phyloP scores from a whole-genome alignment of 2,888 invertebrate genomes.

The Elegia similella region DNA sequence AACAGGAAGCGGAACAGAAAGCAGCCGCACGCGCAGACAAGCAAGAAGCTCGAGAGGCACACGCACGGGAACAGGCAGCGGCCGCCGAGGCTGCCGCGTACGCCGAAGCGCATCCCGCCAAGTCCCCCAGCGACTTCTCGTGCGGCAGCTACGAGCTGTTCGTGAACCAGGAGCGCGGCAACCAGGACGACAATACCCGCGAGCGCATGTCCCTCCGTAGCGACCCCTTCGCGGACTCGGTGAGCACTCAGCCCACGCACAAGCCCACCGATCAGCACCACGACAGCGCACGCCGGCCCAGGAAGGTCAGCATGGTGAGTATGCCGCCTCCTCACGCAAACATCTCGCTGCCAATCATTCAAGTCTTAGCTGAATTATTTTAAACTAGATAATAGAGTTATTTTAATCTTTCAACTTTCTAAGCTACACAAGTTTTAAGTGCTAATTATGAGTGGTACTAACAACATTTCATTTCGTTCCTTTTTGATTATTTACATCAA shows the following conservation, averaged over 20 bases:
- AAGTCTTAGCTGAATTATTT: conserved; percentile 2
- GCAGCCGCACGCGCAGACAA: conserved; percentile 86
- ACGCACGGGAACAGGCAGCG: conserved; percentile 83
- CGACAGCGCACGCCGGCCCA: conserved; percentile 77
- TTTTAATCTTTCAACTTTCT: no score
- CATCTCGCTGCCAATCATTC: conserved; percentile 66
- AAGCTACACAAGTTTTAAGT: no score
- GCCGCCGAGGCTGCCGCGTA: conserved; percentile 84
- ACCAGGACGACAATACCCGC: conserved; percentile 93
- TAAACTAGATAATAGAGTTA: background rate
- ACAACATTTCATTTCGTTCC: no score
- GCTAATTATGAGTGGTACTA: no score
- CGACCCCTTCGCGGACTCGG: conserved; percentile 92
- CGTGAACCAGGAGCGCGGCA: conserved; percentile 93
- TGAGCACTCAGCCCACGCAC: conserved; percentile 89
- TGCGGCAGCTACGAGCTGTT: conserved; percentile 96
- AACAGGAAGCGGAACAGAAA: conserved; percentile 92
- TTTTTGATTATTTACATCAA: no score
- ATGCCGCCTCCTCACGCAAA: conserved; percentile 53
- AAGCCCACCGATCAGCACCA: conserved; percentile 82
- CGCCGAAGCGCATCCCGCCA: conserved; percentile 85
- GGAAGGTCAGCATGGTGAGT: conserved; percentile 97
- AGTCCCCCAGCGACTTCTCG: conserved; percentile 95
- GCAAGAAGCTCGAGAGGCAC: conserved; percentile 81
- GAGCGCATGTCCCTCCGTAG: conserved; percentile 95